phyloP scores from a whole-genome alignment of 2,113 vertebrate species.

The Marmota monax region DNA sequence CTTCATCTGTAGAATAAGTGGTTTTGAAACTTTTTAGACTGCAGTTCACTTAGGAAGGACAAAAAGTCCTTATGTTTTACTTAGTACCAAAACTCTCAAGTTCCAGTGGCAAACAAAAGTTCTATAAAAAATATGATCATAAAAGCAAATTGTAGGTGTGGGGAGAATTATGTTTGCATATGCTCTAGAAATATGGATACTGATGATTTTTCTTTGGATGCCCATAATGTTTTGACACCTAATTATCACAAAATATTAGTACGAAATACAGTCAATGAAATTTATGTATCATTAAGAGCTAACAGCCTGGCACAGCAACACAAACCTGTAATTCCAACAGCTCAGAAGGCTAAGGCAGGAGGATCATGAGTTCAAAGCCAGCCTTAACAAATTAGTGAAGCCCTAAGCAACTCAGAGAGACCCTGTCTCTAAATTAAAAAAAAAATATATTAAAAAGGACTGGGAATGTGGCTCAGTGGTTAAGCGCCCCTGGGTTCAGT shows the following conservation, averaged over 20 bases:
- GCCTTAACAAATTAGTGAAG: no score
- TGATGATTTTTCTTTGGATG: constrained; percentile 37
- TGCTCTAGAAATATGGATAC: neutral
- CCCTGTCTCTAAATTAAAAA: no score
- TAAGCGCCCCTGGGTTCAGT: no score
- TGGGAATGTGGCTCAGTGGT: no score
- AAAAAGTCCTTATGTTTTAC: neutral
- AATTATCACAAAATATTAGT: neutral
- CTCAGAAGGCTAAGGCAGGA: no score
- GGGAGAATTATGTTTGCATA: neutral
- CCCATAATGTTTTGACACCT: neutral
- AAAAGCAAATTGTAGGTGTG: neutral
- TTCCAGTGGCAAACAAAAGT: constrained; percentile 16
- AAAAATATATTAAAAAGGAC: no score
- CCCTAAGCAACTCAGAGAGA: no score
- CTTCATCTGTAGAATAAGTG: neutral
- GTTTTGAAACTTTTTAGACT: neutral
- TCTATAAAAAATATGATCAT: neutral
- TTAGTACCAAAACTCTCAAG: neutral
- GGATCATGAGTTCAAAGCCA: no score
- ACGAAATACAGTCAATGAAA: neutral
- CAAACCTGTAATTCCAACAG: no score
- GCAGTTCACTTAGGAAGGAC: neutral
- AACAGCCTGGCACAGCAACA: rapidly evolving
- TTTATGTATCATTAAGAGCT: neutral